These are phyloP conservation scores for Lonchura striata DNA, from an alignment of 2,113 vertebrate species.

Conservation along the genomic window DNA sequence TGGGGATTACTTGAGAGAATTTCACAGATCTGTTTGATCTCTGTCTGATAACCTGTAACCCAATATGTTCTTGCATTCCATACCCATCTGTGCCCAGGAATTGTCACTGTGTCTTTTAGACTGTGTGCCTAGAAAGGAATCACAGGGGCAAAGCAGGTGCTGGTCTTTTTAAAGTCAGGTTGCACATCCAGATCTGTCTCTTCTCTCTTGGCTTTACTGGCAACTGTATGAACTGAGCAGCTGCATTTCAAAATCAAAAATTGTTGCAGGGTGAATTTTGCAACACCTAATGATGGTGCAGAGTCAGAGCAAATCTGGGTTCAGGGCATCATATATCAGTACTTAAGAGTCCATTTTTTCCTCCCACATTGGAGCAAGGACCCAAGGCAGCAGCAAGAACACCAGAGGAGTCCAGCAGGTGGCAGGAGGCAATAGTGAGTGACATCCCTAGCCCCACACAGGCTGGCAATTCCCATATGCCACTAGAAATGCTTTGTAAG, in stretches of 20 bases:
- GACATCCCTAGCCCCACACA: background rate
- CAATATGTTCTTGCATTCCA: background rate
- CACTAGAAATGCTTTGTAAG: background rate
- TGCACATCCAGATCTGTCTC: background rate
- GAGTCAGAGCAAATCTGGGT: background rate
- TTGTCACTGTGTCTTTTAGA: background rate
- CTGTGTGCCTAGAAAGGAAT: background rate
- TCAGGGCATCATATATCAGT: background rate
- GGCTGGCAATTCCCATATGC: background rate
- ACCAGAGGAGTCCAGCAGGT: rapidly evolving
- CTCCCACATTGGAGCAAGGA: background rate
- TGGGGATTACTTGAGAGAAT: background rate
- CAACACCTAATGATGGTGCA: rapidly evolving
- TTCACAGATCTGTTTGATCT: background rate
- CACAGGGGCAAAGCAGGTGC: background rate
- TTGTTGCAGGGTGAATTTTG: background rate
- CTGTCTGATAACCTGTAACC: background rate
- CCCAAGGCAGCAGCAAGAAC: background rate
- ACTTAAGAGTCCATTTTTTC: background rate
- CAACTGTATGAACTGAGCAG: rapidly evolving
- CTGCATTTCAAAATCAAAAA: background rate
- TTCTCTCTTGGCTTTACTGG: background rate
- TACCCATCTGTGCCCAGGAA: too few species aligned
- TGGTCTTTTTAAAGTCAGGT: background rate
- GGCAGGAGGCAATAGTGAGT: background rate